Percentiles rank a stretch among this genome's conserved stretches.
Conservation (phyloP, 37 sponge, comb jelly and placozoan species). For the Eunapius fragilis region DNA sequence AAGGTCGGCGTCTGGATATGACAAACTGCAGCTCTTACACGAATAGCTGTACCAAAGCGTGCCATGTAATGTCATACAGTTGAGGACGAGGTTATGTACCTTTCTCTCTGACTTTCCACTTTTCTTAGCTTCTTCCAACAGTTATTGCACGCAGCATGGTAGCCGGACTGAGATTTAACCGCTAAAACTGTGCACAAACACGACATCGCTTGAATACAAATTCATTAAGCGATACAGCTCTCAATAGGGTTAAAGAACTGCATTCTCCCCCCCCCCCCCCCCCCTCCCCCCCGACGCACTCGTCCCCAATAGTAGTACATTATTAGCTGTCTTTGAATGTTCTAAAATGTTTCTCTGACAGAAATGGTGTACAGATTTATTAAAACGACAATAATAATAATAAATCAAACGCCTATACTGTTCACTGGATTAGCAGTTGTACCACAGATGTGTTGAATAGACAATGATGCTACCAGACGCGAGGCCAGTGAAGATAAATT, state of each 20-base stretch:
- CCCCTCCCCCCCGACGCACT: no score
- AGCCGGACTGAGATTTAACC: background rate
- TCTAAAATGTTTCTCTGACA: background rate
- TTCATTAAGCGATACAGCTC: no score
- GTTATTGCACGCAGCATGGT: background rate
- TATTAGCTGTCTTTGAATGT: background rate
- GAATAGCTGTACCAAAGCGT: background rate
- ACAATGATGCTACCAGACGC: constrained; percentile 62
- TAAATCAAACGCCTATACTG: background rate
- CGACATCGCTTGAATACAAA: background rate
- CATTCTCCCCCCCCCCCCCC: no score
- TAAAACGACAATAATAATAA: background rate
- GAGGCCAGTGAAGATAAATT: constrained; percentile 67
- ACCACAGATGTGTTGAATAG: constrained; percentile 59
- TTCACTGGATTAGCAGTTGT: background rate
- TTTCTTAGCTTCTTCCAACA: background rate
- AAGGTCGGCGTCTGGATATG: background rate
- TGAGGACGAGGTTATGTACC: background rate
- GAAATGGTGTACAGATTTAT: background rate
- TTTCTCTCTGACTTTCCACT: background rate
- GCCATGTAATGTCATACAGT: background rate
- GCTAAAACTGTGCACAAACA: background rate
- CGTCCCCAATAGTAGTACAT: no score
- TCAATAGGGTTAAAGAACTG: no score
- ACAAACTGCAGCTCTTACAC: background rate